phyloP scores from a whole-genome alignment of 2,113 vertebrate genomes.

The Candoia aspera region DNA sequence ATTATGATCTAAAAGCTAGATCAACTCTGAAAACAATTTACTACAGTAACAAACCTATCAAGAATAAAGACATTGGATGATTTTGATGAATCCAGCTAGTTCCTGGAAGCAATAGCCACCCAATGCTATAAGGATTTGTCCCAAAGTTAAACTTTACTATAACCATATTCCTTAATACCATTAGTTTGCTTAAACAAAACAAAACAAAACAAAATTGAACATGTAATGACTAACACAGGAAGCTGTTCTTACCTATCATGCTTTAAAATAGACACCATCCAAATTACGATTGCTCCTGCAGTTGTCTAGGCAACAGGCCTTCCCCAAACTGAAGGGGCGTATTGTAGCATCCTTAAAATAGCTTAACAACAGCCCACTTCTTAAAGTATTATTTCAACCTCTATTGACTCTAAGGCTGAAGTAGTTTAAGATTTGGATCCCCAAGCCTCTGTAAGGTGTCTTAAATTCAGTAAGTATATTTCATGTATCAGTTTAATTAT shows the following conservation, averaged over 20 bases:
- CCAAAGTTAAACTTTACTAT: background rate
- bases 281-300: conserved; percentile 17
- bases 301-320: conserved; percentile 45
- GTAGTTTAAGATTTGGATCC: background rate
- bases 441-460: conserved; percentile 14
- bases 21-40: background rate
- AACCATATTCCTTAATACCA: background rate
- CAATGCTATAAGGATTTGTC: background rate
- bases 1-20: background rate
- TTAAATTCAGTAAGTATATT: background rate
- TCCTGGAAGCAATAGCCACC: background rate
- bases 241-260: conserved; percentile 21
- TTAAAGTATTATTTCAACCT: background rate
- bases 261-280: conserved; percentile 19
- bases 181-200: conserved; percentile 12
- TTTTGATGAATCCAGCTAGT: background rate
- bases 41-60: background rate
- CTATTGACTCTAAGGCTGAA: background rate
- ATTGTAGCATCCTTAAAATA: conserved; percentile 35
- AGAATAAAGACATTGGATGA: background rate
- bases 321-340: conserved; percentile 12
- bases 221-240: conserved; percentile 12
- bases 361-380: conserved; percentile 4
- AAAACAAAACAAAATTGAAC: conserved; percentile 6
- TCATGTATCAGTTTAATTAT: conserved; percentile 35